These are phyloP conservation scores for Enoplolaimus lenunculus DNA, from an alignment of 2,888 invertebrate species.

Conservation along the genomic window DNA sequence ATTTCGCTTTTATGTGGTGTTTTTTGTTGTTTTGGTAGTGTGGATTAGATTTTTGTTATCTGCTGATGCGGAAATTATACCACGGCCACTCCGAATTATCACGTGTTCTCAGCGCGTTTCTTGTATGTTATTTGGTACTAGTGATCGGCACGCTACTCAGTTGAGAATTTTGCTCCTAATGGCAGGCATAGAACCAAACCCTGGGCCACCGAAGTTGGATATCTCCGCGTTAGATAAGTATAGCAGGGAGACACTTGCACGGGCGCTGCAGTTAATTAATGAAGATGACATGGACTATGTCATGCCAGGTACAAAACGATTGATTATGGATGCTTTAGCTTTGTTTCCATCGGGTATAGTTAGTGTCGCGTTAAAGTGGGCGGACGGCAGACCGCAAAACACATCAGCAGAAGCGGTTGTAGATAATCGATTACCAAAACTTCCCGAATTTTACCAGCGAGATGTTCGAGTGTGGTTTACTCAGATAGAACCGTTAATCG, in stretches of 20 bases:
- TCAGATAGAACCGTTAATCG: neutral
- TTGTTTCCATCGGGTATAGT: neutral
- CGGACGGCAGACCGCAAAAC: neutral
- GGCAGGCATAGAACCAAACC: neutral
- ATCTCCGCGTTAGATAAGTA: neutral
- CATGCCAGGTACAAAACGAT: neutral
- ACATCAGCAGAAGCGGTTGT: neutral
- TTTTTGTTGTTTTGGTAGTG: neutral
- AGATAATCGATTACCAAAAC: neutral
- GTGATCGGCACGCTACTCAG: neutral
- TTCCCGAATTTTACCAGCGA: neutral
- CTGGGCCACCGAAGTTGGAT: neutral
- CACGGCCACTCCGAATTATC: neutral
- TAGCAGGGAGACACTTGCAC: neutral
- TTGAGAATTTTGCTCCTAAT: neutral
- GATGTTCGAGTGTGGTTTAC: neutral
- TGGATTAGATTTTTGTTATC: neutral
- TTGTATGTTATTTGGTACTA: neutral
- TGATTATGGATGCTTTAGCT: neutral
- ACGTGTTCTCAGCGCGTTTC: no score
- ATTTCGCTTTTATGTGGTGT: neutral
- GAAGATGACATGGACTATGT: neutral
- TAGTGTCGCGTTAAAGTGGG: neutral
- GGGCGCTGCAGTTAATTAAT: neutral
- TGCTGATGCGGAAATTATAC: neutral